Conservation (phyloP, 2,797 vertebrate species). For the Oophaga sylvatica region DNA sequence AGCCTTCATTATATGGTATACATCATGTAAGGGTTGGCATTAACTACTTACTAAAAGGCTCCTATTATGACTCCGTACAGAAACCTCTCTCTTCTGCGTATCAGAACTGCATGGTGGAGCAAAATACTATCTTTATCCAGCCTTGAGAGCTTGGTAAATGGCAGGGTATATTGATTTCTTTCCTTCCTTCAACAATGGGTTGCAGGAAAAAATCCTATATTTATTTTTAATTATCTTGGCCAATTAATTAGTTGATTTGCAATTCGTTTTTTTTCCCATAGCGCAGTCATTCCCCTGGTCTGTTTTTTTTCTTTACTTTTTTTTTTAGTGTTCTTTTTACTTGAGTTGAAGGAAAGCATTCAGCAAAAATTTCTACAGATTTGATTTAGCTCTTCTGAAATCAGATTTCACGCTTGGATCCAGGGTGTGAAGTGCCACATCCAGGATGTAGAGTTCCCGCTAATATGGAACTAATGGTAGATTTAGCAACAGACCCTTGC, state of each 20-base stretch:
- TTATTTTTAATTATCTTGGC: not conserved
- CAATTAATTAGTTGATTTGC: conserved; percentile 18
- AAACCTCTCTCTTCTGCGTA: conserved; percentile 4
- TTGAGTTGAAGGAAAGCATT: conserved; percentile 10
- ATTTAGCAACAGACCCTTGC: conserved; percentile 20
- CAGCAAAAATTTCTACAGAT: conserved; percentile 23
- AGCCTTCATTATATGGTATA: not conserved
- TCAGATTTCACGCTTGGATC: conserved; percentile 29
- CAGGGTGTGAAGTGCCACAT: conserved; percentile 20
- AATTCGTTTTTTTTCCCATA: not conserved
- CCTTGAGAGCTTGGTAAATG: conserved; percentile 6
- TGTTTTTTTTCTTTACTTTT: not conserved
- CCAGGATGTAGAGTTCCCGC: conserved; percentile 30
- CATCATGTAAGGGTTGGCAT: not conserved
- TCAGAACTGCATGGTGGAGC: not conserved
- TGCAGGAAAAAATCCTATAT: not conserved
- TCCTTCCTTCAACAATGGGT: not conserved
- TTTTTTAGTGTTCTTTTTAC: not conserved
- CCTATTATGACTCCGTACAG: not conserved
- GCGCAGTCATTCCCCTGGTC: not conserved
- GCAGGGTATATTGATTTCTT: not conserved
- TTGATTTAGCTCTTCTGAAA: conserved; percentile 9
- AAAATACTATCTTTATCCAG: not conserved
- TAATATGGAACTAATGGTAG: conserved; percentile 29
- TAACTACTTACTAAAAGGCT: not conserved